A percentile compares a stretch with the other conserved stretches of the same genome.
phyloP scores from a whole-genome alignment of 2,888 invertebrate species.

The Raillietiella orientalis region DNA sequence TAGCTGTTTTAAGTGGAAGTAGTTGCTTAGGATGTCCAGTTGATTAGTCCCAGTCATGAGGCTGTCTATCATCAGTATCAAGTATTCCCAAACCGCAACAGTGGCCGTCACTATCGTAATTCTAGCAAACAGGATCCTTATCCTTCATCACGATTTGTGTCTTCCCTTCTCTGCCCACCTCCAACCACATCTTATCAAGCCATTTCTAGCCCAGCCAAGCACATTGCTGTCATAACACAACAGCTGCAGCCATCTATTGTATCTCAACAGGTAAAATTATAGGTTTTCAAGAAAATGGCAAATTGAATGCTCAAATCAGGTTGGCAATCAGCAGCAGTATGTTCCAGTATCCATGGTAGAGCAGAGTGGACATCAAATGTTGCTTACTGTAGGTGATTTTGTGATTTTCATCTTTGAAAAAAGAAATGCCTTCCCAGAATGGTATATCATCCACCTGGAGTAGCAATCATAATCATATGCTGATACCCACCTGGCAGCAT shows the following conservation, averaged over 20 bases:
- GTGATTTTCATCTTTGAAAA: no score
- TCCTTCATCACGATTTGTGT: constrained; percentile 64
- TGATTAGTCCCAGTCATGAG: no score
- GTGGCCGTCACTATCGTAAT: no score
- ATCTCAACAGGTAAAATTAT: constrained; percentile 25
- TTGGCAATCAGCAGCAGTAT: constrained; percentile 52
- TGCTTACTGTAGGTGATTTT: constrained; percentile 23
- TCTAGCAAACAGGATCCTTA: no score
- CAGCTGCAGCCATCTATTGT: constrained; percentile 47
- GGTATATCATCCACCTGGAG: no score
- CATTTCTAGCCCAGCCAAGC: constrained; percentile 20
- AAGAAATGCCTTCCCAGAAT: no score
- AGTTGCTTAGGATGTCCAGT: no score
- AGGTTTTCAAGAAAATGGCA: constrained; percentile 8
- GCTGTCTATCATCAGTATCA: no score
- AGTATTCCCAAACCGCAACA: no score
- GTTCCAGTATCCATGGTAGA: constrained; percentile 78
- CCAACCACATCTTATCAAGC: constrained; percentile 13
- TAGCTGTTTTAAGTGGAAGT: no score
- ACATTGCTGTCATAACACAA: constrained; percentile 36
- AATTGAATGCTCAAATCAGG: no score
- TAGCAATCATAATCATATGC: constrained; percentile 2
- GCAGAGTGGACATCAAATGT: constrained; percentile 43
- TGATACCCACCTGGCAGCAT: constrained; percentile 3
- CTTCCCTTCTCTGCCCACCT: constrained; percentile 64